Evolutionary conservation across 2,113 vertebrate genomes (phyloP).

Genomic region (Phylloscopus trochiloides): DNA sequence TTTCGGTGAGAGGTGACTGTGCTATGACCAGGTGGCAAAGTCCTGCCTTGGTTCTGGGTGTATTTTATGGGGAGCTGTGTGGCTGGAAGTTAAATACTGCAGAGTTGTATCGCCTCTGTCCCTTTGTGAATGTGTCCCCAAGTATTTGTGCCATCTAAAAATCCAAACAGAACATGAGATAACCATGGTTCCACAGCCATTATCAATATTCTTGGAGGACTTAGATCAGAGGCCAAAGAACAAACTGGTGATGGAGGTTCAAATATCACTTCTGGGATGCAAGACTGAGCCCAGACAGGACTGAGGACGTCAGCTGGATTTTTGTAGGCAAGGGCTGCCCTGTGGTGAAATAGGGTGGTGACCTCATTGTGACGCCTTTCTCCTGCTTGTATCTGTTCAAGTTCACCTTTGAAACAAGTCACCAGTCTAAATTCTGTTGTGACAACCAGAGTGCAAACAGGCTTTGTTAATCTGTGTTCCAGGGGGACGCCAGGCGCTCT

Average conservation of each 20-base stretch:
- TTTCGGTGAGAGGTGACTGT: not conserved
- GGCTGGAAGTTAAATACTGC: not conserved
- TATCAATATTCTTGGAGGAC: not conserved
- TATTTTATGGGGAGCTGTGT: accelerated
- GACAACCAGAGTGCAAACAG: not conserved
- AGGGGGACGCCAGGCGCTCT: not conserved
- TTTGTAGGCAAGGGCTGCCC: not conserved
- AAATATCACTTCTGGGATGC: not conserved
- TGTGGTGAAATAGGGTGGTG: not conserved
- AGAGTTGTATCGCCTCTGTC: not conserved
- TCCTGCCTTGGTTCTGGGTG: not conserved
- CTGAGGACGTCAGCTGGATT: not conserved
- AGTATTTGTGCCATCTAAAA: not conserved
- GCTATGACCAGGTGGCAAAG: accelerated
- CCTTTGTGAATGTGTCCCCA: not conserved
- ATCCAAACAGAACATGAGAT: not conserved
- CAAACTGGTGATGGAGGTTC: not conserved
- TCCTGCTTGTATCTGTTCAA: not conserved
- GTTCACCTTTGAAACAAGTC: constrained; percentile 41
- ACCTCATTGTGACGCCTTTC: not conserved
- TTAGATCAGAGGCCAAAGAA: not conserved
- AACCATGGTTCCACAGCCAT: not conserved
- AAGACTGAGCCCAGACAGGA: not conserved
- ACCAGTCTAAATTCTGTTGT: not conserved
- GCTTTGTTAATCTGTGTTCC: not conserved